Evolutionary conservation across 2,113 vertebrate genomes (phyloP), one percentile per base, ranked within the genome.

Genomic region (Cyprinus carpio): DNA sequence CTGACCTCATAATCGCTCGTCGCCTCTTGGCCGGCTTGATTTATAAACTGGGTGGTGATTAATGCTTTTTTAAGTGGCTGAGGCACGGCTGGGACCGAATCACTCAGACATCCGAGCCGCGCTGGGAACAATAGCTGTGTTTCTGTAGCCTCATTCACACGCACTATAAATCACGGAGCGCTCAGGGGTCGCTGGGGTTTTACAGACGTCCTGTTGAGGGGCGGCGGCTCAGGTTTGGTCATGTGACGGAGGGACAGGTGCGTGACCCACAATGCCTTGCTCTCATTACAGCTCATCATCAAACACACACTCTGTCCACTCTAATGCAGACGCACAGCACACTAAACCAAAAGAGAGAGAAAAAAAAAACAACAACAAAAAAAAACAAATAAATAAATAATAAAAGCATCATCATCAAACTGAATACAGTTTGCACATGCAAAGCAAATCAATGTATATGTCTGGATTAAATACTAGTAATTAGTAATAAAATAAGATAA

Each of bases 41-140:
- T 97, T 97, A 99, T 97, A 97, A 98, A 98, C 95, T 94, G 96
- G 95, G 91, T 84, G 86, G 95, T 97, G 98, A 99, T 97, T 97
- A 97, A 97, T 97, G 96, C 94, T 94, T 95, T 96, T 97, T 96
- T 97, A 98, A 98, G 96, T 96, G 96, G 96, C 95, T 94, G 94
- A 96, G 96, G 96, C 94, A 95, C 95, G 93, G 92, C 94, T 91
- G 92, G 95, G 95, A 93, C 92, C 85, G 75, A 90, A 91, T 93
- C 90, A 91, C 94, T 96, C 93, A 95, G 94, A 96, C 95, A 94
- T 90, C 92, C 94, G 93, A 91, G 90, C 56, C 89, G 89, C 16
- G 49, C 43, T 67, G 62, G 46, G 64, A 81, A 34, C 27, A 82
- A 84, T 78, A 80, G 78, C 27, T 58, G 82, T 92, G 89, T 89